phyloP scores from a whole-genome alignment of 2,888 invertebrate species.

The Gymnosoma rotundatum region DNA sequence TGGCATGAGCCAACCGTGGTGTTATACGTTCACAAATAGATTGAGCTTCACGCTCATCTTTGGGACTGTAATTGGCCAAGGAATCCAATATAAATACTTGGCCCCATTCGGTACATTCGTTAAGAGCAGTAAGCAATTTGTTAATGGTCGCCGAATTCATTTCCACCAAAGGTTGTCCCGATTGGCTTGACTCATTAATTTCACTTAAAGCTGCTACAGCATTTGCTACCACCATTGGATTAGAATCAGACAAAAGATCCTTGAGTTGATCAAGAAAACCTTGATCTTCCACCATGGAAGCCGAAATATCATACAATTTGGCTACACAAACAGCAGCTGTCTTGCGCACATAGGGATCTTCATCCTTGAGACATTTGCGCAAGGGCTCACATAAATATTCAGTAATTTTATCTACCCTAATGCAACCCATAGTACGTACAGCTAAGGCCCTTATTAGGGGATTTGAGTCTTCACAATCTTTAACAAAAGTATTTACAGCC shows the following conservation, averaged over 20 bases:
- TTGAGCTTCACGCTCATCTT: conserved; percentile 98
- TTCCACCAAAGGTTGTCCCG: conserved; percentile 95
- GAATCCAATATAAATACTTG: conserved; percentile 99
- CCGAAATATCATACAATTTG: conserved; percentile 97
- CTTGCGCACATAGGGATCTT: conserved; percentile 98
- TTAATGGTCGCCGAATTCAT: conserved; percentile 99
- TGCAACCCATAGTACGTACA: conserved; percentile 99
- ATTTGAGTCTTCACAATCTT: conserved; percentile 99
- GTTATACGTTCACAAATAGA: conserved; percentile 99
- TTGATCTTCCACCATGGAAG: conserved; percentile 88
- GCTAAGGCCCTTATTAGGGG: conserved; percentile 98
- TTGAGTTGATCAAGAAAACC: conserved; percentile 98
- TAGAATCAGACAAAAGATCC: conserved; percentile 98
- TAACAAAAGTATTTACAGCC: conserved; percentile 99
- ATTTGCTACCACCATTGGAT: conserved; percentile 99
- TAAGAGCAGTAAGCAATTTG: conserved; percentile 97
- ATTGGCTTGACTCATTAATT: conserved; percentile 98
- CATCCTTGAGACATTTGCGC: conserved; percentile 96
- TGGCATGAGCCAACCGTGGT: conserved; percentile 98
- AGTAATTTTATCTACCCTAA: conserved; percentile 99
- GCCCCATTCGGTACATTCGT: conserved; percentile 99
- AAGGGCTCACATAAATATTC: conserved; percentile 99
- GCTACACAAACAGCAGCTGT: conserved; percentile 99
- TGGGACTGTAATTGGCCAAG: conserved; percentile 97
- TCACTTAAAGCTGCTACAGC: conserved; percentile 99